Percentiles rank a stretch among this genome's conserved stretches.
These are phyloP conservation scores for Orthosia gracilis DNA, from an alignment of 2,888 invertebrate species.

Conservation along the genomic window DNA sequence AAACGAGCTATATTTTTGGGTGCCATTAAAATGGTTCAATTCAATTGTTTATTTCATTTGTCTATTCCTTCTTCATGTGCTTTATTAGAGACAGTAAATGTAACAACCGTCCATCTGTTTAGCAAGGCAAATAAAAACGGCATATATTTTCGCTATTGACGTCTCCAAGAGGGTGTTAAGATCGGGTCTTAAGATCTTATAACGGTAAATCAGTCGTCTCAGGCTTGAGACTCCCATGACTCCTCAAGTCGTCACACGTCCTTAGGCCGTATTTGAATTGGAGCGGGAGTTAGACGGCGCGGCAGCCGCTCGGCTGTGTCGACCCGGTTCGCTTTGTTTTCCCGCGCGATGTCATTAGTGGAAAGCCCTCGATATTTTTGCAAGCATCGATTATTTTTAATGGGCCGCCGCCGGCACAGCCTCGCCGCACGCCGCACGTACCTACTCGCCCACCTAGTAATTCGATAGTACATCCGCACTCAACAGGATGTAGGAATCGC, in stretches of 20 bases:
- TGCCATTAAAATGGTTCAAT: slow-evolving; percentile 69
- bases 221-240: slow-evolving; percentile 54
- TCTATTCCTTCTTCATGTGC: slow-evolving; percentile 39
- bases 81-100: slow-evolving; percentile 40
- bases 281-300: slow-evolving; percentile 58
- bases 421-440: slow-evolving; percentile 78
- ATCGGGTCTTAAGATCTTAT: slow-evolving; percentile 51
- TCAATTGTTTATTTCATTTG: slow-evolving; percentile 54
- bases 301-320: slow-evolving; percentile 60
- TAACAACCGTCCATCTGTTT: slow-evolving; percentile 42
- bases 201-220: slow-evolving; percentile 59
- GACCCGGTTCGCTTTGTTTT: slow-evolving; percentile 86
- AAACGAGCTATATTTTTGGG: slow-evolving; percentile 71
- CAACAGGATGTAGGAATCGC: slow-evolving; percentile 51
- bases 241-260: slow-evolving; percentile 60
- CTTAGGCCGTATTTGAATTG: slow-evolving; percentile 64
- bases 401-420: slow-evolving; percentile 83
- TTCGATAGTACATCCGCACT: slow-evolving; percentile 67
- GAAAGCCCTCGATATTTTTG: slow-evolving; percentile 89
- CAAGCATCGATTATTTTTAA: slow-evolving; percentile 90
- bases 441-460: slow-evolving; percentile 70
- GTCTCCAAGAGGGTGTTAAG: slow-evolving; percentile 46
- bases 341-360: slow-evolving; percentile 89
- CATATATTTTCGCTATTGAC: slow-evolving; percentile 46
- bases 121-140: slow-evolving; percentile 36